These are phyloP conservation scores for Dermolepida albohirtum DNA, from an alignment of 2,888 invertebrate genomes.

Conservation along the genomic window DNA sequence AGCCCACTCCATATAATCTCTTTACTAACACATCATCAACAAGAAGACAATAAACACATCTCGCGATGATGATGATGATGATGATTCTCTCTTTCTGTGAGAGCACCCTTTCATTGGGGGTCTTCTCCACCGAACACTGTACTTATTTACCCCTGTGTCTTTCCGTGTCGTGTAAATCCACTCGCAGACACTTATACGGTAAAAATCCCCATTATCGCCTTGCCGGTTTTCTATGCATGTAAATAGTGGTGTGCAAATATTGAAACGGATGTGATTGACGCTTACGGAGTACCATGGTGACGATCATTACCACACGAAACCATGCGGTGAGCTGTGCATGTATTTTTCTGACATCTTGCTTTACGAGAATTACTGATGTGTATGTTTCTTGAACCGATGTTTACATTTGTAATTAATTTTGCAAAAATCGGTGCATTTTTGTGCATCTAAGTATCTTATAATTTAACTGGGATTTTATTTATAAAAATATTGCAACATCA, in stretches of 20 bases:
- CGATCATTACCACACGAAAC: conserved; percentile 54
- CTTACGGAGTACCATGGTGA: conserved; percentile 47
- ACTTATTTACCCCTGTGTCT: conserved; percentile 53
- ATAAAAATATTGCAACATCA: too few relatives aligned
- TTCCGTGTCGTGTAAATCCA: conserved; percentile 57
- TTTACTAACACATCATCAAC: conserved; percentile 58
- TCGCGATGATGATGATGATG: conserved; percentile 55
- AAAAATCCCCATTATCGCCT: conserved; percentile 61
- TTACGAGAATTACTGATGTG: conserved; percentile 19
- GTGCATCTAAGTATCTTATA: too few relatives aligned
- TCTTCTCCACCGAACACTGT: conserved; percentile 40
- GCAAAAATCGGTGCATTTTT: too few relatives aligned
- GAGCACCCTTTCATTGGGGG: conserved; percentile 33
- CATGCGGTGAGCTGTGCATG: conserved; percentile 44
- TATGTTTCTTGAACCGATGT: background rate
- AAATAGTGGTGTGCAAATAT: conserved; percentile 58
- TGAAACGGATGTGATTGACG: conserved; percentile 55
- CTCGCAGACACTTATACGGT: conserved; percentile 60
- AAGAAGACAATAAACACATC: conserved; percentile 62
- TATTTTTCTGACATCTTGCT: conserved; percentile 49
- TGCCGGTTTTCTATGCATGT: conserved; percentile 58
- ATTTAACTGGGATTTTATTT: too few relatives aligned
- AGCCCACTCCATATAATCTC: conserved; percentile 53
- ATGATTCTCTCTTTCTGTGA: conserved; percentile 35
- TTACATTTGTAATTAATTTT: background rate